These are phyloP conservation scores for Sebastes steindachneri DNA, from an alignment of 2,797 vertebrate genomes.

Conservation along the genomic window DNA sequence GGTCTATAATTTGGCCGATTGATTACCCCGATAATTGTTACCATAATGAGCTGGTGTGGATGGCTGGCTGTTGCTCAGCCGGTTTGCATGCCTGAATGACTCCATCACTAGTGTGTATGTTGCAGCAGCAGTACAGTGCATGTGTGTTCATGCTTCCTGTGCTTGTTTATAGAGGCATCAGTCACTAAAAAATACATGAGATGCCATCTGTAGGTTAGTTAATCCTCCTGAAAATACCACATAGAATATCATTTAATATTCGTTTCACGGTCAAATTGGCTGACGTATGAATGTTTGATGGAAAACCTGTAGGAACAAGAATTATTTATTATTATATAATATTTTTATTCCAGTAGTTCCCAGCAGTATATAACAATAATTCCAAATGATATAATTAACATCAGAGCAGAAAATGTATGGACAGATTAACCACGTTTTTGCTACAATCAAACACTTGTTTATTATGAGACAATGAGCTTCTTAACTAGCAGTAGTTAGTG, in stretches of 20 bases:
- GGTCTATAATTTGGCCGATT: constrained; percentile 69
- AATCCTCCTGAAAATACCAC: background rate
- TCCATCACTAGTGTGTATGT: constrained; percentile 24
- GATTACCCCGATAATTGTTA: constrained; percentile 80
- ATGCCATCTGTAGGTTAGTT: background rate
- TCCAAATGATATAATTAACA: background rate
- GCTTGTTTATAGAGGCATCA: constrained; percentile 6
- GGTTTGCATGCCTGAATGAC: constrained; percentile 31
- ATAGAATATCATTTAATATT: background rate
- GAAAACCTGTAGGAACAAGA: background rate
- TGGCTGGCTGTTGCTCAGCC: constrained; percentile 28
- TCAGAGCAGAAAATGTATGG: no score
- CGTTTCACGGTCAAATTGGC: background rate
- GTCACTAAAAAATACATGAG: background rate
- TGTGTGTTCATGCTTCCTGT: background rate
- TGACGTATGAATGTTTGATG: no score
- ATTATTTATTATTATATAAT: background rate
- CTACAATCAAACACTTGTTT: no score
- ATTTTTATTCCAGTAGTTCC: background rate
- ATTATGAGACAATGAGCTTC: no score
- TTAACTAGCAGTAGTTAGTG: no score
- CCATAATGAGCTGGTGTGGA: constrained; percentile 82
- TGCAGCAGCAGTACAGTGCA: constrained; percentile 5
- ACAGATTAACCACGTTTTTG: no score
- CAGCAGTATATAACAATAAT: background rate